A percentile compares a stretch with the other conserved stretches of the same genome.
These are phyloP conservation scores for Protomyctophum bolini DNA, from an alignment of 2,113 vertebrate species.

Conservation along the genomic window DNA sequence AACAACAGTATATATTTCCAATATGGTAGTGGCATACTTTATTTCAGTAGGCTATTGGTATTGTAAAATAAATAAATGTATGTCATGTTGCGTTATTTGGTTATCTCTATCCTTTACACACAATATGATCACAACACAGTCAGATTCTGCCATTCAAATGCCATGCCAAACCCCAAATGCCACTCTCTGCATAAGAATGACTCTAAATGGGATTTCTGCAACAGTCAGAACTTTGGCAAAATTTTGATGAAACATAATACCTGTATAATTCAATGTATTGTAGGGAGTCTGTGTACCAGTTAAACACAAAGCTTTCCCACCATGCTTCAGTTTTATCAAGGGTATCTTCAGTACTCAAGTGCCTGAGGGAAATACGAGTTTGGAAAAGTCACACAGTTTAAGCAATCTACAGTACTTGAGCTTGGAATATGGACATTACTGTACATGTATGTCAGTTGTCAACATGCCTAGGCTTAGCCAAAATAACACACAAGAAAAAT, in stretches of 20 bases:
- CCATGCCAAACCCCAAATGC: not conserved
- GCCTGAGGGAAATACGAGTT: slow-evolving; percentile 8
- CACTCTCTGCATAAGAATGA: not conserved
- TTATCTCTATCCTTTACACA: not conserved
- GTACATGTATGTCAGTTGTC: slow-evolving; percentile 22
- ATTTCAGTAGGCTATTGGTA: not conserved
- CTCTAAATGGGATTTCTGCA: too few relatives aligned
- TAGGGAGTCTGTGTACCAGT: not conserved
- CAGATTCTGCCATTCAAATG: not conserved
- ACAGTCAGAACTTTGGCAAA: too few relatives aligned
- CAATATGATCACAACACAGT: not conserved
- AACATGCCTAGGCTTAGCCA: slow-evolving; percentile 18
- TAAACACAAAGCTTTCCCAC: not conserved
- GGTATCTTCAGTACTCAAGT: slow-evolving; percentile 8
- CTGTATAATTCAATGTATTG: not conserved
- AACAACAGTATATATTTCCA: too few relatives aligned
- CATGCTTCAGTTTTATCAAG: not conserved
- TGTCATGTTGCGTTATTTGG: not conserved
- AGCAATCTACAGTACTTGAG: slow-evolving; percentile 24
- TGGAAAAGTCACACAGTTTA: slow-evolving; percentile 17
- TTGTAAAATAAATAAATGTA: not conserved
- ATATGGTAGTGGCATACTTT: too few relatives aligned
- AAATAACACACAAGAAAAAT: slow-evolving; percentile 39
- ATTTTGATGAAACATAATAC: not conserved
- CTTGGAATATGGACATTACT: slow-evolving; percentile 14